Percentiles rank a stretch among this genome's conserved stretches.
Conservation (phyloP, 2,113 vertebrate species). For the Mohoua ochrocephala region DNA sequence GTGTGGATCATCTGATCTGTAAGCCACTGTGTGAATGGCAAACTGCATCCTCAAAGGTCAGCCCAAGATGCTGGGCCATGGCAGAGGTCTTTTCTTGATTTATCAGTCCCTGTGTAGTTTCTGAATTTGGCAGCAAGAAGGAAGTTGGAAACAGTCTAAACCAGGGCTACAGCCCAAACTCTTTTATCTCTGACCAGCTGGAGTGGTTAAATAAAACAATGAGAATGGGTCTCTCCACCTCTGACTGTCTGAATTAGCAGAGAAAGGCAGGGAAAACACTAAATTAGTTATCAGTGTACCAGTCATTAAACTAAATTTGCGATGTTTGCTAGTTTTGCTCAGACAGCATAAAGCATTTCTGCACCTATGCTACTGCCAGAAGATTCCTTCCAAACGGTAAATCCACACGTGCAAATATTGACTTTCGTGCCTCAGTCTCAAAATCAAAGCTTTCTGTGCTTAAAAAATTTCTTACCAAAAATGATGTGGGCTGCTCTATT, state of each 20-base stretch:
- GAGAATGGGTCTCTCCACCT: neutral
- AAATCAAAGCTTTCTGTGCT: neutral
- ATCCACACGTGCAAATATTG: neutral
- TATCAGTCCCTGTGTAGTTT: neutral
- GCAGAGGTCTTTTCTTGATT: neutral
- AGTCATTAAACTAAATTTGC: neutral
- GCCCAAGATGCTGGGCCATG: fast-evolving
- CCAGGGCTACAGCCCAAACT: neutral
- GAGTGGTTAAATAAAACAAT: neutral
- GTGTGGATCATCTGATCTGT: too few species aligned
- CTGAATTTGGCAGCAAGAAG: neutral
- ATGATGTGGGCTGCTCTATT: neutral
- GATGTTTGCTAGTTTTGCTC: neutral
- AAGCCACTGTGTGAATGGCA: neutral
- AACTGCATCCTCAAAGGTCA: neutral
- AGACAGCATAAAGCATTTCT: neutral
- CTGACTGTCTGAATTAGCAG: neutral
- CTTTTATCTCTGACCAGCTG: neutral
- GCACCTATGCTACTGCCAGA: neutral
- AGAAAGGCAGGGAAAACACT: neutral
- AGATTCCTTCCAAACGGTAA: neutral
- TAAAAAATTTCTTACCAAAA: neutral
- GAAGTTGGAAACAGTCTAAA: neutral
- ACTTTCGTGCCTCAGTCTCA: neutral
- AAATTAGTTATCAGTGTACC: neutral